Base-by-base conservation (phyloP, 2,113 vertebrate genomes). In the Atherinomorus stipes region DNA sequence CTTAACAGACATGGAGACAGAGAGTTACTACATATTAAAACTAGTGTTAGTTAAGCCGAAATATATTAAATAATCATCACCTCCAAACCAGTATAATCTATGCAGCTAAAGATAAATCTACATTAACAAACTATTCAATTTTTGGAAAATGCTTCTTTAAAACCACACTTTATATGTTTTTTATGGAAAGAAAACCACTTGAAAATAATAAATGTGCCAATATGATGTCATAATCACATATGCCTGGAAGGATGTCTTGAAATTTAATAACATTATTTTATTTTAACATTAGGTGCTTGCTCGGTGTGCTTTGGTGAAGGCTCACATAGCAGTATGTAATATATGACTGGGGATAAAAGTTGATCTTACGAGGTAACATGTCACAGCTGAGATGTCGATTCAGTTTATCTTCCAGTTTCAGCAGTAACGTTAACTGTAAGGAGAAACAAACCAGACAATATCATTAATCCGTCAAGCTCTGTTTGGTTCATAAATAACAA, bases 351-450 rank as follows among this genome's bases (percentile, higher is more conserved):
- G 13, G 58, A 54, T 7, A 15, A 15, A 21, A 65, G 23, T 37
- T 66, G 61, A 13, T 53, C 89, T 89, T 89, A 92, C 91, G 95
- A 87, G 96, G 96, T 94, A 97, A 94, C 83, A 98, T 92, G 92
- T 98, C 98, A 92, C 98, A 99, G 95, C 97, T 99, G 91, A 99
- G 93, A 89, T 99, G 97, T 90, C 98, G 94, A 87, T 98, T 99
- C 90, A 99, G 86, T 89, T 99, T 99, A 93, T 99, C 98, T 88
- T 99, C 98, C 91, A 99, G 95, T 92, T 98, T 99, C 88, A 99
- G 94, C 88, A 99, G 93, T 88, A 99, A 93, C 0, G 97, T 98
- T 79, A 99, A 83, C 98, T 99, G 70, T 38, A 71, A 53, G 22
- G 62, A 60, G 47, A 77, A 21, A 78, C 63, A 53, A 38, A 21